Percentiles rank a stretch among this genome's conserved stretches.
Evolutionary conservation across 2,888 invertebrate species (phyloP).

Genomic region (Ptychoptera contaminata): DNA sequence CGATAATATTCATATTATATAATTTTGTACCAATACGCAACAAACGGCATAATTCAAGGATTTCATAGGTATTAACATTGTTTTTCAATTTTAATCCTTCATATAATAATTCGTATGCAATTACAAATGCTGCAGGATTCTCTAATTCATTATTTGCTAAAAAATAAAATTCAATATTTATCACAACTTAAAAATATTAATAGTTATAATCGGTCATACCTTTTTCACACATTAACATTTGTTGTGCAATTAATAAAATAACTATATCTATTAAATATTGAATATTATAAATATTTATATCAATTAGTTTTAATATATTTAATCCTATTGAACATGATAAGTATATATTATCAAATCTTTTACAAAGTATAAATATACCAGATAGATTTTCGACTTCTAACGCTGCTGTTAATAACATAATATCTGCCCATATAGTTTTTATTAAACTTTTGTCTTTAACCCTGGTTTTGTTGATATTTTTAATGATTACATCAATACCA

Average conservation of each 20-base stretch:
- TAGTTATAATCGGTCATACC: slow-evolving; percentile 9
- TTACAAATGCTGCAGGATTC: slow-evolving; percentile 22
- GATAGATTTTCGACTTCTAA: slow-evolving; percentile 18
- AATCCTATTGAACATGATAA: slow-evolving; percentile 24
- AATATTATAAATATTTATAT: slow-evolving; percentile 17
- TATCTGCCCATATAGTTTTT: slow-evolving; percentile 18
- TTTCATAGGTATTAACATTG: slow-evolving; percentile 17
- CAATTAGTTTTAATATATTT: slow-evolving; percentile 18
- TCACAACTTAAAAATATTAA: background rate
- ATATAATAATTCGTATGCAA: slow-evolving; percentile 21
- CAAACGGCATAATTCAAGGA: slow-evolving; percentile 22
- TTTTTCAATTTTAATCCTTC: slow-evolving; percentile 16
- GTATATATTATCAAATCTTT: slow-evolving; percentile 19
- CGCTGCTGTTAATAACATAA: slow-evolving; percentile 18
- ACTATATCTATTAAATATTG: slow-evolving; percentile 21
- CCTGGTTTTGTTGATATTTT: slow-evolving; percentile 3
- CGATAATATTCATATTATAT: slow-evolving; percentile 18
- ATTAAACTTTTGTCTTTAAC: slow-evolving; percentile 16
- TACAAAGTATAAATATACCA: slow-evolving; percentile 19
- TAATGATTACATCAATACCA: slow-evolving; percentile 19
- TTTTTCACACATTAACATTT: slow-evolving; percentile 15
- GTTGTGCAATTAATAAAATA: slow-evolving; percentile 22
- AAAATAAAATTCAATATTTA: background rate
- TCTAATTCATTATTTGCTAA: slow-evolving; percentile 1
- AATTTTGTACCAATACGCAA: slow-evolving; percentile 19